Evolutionary conservation across 2,113 vertebrate species (phyloP).

Genomic region (Rhizomys pruinosus): DNA sequence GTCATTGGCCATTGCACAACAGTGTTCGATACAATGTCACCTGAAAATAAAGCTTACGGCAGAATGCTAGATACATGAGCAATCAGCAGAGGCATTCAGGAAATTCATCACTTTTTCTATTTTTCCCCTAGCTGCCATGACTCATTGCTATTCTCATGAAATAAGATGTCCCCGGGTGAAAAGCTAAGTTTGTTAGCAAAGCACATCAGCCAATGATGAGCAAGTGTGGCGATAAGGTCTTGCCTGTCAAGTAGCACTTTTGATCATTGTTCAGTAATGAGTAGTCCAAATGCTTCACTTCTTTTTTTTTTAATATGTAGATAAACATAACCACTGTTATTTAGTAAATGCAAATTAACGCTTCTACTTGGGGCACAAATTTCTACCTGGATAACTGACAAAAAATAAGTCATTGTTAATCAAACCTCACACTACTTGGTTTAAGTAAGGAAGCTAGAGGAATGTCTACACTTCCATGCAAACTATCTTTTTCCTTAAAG

Average conservation of each 20-base stretch:
- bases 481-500: background rate
- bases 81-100: background rate
- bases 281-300: background rate
- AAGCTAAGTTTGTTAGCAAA: background rate
- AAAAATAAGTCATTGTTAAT: background rate
- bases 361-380: background rate
- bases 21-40: background rate
- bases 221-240: background rate
- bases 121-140: background rate
- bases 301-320: background rate
- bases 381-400: slow-evolving; percentile 3
- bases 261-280: background rate
- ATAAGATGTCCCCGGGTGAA: background rate
- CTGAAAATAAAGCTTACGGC: slow-evolving; percentile 20
- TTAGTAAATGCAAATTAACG: background rate
- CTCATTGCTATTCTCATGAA: slow-evolving; percentile 7
- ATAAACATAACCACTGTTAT: background rate
- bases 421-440: background rate
- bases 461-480: background rate
- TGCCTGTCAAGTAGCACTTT: slow-evolving; percentile 27
- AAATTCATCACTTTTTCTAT: background rate
- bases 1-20: background rate
- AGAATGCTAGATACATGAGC: slow-evolving; percentile 52
- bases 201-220: background rate
- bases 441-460: background rate